Base-by-base conservation (phyloP, 1,140 invertebrate species). In the Cyrtorhinus lividipennis region DNA sequence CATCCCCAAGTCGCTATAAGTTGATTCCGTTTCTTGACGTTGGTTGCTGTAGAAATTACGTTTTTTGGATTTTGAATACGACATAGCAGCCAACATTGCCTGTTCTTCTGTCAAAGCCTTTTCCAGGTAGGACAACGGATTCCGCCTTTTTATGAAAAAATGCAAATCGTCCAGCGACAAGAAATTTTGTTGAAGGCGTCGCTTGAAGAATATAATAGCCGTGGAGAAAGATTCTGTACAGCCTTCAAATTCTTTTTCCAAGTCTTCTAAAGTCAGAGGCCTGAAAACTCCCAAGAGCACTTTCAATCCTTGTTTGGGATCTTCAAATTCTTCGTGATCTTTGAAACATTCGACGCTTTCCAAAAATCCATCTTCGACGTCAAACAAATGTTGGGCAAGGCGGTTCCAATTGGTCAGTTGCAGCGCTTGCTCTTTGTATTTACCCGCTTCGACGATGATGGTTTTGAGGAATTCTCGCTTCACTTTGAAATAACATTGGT, bases 81-180 rank as follows among this genome's bases (percentile, higher is more conserved):
- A n/a, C n/a, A n/a, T n/a, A n/a, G n/a, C 30, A 38, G 5, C 15
- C 30, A 15, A 5, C 30, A 38, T 5, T 5, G 5, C 30, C 5
- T 38, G 5, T 38, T 38, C 30, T 62, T 46, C 23, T 68, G 62
- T 62, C 66, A 66, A 59, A 72, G 71, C 8, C 8, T 8, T 20
- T 5, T 12, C 20, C 8, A 53, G 20, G 20, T 10, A 53, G 10
- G 48, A 53, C 5, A 53, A 20, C 5, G 48, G 48, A 53, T 20
- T 53, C 20, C 48, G 48, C 20, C 48, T 53, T 20, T 53, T 53
- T 10, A 53, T 53, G 48, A 53, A 53, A 20, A 53, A 53, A 20
- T 53, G 48, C 48, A 53, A 20, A 22, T 53, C 48, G 48, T 53
- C 48, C 10, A 53, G 48, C 10, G 48, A 15, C 12, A 53, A 20